These are phyloP conservation scores for Sus cebifrons DNA, from an alignment of 2,797 vertebrate species.

Conservation along the genomic window DNA sequence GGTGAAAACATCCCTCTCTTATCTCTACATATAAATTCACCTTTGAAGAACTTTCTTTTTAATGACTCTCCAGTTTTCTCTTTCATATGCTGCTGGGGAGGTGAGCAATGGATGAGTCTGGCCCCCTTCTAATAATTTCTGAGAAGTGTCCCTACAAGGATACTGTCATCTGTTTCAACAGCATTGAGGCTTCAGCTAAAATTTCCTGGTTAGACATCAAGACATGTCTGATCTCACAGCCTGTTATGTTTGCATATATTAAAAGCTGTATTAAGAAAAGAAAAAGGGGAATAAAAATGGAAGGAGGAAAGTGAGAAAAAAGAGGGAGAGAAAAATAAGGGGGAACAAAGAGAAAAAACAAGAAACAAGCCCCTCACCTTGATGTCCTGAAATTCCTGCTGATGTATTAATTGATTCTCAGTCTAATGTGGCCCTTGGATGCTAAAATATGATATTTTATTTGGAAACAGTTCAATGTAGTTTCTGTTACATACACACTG, in stretches of 20 bases:
- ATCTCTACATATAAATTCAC: not conserved
- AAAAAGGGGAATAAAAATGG: not conserved
- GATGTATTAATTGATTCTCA: not conserved
- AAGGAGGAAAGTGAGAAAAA: conserved; percentile 48
- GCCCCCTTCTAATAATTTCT: not conserved
- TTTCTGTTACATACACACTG: not conserved
- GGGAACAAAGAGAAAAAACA: not conserved
- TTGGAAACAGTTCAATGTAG: not conserved
- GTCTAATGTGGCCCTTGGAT: not conserved
- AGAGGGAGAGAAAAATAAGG: not conserved
- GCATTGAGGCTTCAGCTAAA: not conserved
- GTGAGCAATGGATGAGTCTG: not conserved
- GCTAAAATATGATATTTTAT: conserved; percentile 3
- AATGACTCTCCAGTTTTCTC: not conserved
- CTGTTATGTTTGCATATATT: conserved; percentile 13
- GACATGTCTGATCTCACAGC: not conserved
- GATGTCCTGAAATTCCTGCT: not conserved
- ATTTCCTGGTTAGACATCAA: conserved; percentile 12
- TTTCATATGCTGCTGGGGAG: not conserved
- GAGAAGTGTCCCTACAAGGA: not conserved
- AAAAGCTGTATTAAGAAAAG: conserved; percentile 17
- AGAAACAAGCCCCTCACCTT: not conserved
- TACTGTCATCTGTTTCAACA: not conserved
- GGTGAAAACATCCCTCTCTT: not conserved
- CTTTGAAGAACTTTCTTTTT: not conserved